phyloP scores from a whole-genome alignment of 2,113 vertebrate species.

The Erpornis zantholeuca region DNA sequence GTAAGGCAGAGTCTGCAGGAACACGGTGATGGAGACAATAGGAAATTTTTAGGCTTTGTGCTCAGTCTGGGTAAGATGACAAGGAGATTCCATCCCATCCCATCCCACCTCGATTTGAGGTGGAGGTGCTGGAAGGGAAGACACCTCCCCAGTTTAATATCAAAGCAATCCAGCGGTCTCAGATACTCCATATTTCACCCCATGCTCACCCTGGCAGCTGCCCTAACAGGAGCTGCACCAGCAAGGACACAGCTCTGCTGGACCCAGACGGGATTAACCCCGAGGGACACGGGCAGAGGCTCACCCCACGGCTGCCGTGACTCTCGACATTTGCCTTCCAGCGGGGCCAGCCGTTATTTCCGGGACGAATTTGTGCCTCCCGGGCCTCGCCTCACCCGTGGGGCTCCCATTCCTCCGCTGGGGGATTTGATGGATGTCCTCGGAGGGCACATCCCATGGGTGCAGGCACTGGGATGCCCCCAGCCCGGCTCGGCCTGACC shows the following conservation, averaged over 20 bases:
- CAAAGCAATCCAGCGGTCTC: neutral
- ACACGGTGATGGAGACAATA: neutral
- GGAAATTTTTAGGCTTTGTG: neutral
- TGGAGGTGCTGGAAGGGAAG: neutral
- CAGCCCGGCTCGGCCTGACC: neutral
- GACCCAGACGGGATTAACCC: neutral
- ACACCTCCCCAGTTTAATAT: neutral
- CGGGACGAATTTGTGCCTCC: neutral
- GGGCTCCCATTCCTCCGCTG: neutral
- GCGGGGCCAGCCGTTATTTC: neutral
- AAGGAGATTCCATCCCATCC: neutral
- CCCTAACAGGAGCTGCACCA: neutral
- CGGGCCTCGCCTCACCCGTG: neutral
- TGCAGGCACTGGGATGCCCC: neutral
- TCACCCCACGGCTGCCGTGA: neutral
- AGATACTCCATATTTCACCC: accelerated
- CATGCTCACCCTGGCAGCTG: neutral
- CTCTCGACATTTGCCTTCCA: neutral
- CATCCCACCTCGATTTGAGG: neutral
- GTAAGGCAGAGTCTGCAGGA: neutral
- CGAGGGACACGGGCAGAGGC: neutral
- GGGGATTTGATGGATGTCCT: neutral
- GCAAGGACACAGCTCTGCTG: neutral
- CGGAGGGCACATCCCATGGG: neutral
- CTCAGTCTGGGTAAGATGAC: neutral